Evolutionary conservation across 2,888 invertebrate genomes (phyloP).

Genomic region (Micropterix aruncella): DNA sequence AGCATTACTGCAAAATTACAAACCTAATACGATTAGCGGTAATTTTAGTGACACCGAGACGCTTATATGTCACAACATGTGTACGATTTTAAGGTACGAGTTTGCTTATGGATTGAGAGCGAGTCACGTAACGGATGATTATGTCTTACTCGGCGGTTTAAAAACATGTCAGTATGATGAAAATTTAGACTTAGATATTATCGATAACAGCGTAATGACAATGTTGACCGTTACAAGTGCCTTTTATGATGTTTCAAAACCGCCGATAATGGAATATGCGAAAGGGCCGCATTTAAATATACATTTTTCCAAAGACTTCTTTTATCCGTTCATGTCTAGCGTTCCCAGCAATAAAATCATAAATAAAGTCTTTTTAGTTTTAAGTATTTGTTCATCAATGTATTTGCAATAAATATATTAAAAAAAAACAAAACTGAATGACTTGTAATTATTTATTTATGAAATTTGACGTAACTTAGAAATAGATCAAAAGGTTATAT

Average conservation of each 20-base stretch:
- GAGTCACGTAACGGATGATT: not conserved
- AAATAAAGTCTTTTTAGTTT: too few relatives aligned
- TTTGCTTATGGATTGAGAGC: not conserved
- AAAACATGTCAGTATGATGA: not conserved
- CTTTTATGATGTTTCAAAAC: constrained; percentile 26
- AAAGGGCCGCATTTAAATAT: constrained; percentile 49
- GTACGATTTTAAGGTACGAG: not conserved
- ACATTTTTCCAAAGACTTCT: constrained; percentile 56
- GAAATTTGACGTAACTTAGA: too few relatives aligned
- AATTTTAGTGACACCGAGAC: not conserved
- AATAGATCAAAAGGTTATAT: too few relatives aligned
- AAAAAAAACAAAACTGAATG: too few relatives aligned
- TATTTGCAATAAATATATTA: too few relatives aligned
- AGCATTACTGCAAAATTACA: not conserved
- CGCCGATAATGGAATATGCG: constrained; percentile 25
- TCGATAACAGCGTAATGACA: not conserved
- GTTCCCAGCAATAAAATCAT: too few relatives aligned
- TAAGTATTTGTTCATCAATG: too few relatives aligned
- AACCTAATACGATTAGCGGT: not conserved
- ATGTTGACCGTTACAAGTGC: constrained; percentile 22
- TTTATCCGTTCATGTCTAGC: constrained; percentile 48
- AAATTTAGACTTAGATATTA: not conserved
- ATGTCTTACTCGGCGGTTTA: not conserved
- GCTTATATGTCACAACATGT: not conserved
- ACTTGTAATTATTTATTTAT: too few relatives aligned